phyloP scores from a whole-genome alignment of 2,113 vertebrate species.

The Merops nubicus region DNA sequence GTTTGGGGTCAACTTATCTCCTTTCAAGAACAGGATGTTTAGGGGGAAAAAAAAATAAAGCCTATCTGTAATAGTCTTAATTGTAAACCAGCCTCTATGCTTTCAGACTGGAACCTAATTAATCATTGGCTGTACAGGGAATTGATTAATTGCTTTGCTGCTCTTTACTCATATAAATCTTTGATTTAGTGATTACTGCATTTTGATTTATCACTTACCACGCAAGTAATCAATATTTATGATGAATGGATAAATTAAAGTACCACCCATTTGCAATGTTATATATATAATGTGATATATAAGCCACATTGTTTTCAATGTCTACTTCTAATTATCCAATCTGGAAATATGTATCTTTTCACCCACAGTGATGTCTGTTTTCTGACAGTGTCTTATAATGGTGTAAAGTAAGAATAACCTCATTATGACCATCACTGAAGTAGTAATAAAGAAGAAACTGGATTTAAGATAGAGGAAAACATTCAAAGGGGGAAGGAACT shows the following conservation, averaged over 20 bases:
- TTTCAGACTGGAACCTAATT: constrained; percentile 83
- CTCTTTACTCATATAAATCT: constrained; percentile 90
- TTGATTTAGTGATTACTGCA: constrained; percentile 88
- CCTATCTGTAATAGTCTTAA: constrained; percentile 72
- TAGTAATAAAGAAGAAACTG: background rate
- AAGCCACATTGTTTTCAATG: constrained; percentile 7
- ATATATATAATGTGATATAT: constrained; percentile 36
- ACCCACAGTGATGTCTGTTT: background rate
- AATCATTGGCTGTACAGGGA: constrained; percentile 82
- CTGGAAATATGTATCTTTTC: background rate
- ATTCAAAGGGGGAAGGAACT: background rate
- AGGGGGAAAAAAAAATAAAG: background rate
- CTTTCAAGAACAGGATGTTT: constrained; percentile 55
- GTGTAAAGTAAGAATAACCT: background rate
- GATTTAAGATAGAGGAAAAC: background rate
- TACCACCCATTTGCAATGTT: constrained; percentile 76
- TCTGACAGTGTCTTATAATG: background rate
- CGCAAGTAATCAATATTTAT: constrained; percentile 86
- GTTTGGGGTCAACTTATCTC: constrained; percentile 45
- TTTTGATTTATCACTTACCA: constrained; percentile 85
- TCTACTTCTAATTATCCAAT: constrained; percentile 36
- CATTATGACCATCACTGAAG: background rate
- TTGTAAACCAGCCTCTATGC: constrained; percentile 71
- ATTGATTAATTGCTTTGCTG: constrained; percentile 84
- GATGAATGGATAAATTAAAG: constrained; percentile 85